These are phyloP conservation scores for Sebastiscus tertius DNA, from an alignment of 2,797 vertebrate species.

Conservation along the genomic window DNA sequence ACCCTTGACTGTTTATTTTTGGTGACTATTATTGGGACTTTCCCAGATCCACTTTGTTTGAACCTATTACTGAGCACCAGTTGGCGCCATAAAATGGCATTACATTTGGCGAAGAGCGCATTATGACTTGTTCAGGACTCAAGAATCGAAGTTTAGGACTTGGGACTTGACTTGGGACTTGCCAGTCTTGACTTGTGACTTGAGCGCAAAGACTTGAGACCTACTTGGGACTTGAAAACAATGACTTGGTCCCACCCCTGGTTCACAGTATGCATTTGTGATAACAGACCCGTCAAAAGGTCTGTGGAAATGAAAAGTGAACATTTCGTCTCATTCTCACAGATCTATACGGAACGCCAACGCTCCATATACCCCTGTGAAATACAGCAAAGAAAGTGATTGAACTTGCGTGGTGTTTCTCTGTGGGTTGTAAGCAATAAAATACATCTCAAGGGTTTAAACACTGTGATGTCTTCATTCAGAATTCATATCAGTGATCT, in stretches of 20 bases:
- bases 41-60: no score
- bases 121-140: no score
- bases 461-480: slow-evolving; percentile 9
- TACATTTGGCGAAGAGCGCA: no score
- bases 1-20: no score
- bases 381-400: neutral
- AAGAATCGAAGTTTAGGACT: no score
- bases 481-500: neutral
- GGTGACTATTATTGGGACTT: no score
- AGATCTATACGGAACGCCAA: neutral
- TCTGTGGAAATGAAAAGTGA: neutral
- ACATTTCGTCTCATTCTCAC: neutral
- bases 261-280: no score
- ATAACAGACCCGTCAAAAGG: neutral
- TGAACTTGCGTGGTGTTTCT: neutral
- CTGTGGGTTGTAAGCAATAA: neutral
- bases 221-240: neutral
- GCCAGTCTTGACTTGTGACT: no score
- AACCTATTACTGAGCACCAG: no score
- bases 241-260: no score
- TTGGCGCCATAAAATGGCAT: no score
- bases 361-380: neutral
- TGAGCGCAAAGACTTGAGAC: neutral
- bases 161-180: no score
- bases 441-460: neutral